phyloP scores from a whole-genome alignment of 2,797 vertebrate species.

The Anguilla marmorata region DNA sequence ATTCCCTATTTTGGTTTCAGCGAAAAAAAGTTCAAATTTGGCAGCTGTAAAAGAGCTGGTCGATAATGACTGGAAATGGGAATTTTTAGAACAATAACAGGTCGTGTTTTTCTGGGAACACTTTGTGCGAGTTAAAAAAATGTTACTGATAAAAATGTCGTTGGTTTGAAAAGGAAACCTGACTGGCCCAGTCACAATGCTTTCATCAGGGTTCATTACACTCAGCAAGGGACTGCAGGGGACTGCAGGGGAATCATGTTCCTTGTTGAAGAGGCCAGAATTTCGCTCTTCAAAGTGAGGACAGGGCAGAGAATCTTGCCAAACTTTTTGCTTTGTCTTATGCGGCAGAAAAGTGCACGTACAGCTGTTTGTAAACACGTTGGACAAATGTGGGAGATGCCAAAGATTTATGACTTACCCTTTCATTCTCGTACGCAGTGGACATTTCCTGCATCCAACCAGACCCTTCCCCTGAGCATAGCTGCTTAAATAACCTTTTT shows the following conservation, averaged over 20 bases:
- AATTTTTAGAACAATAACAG: constrained; percentile 15
- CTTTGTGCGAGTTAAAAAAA: background rate
- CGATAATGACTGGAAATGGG: background rate
- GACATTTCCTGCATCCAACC: background rate
- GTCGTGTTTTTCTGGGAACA: constrained; percentile 6
- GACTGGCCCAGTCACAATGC: background rate
- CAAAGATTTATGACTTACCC: background rate
- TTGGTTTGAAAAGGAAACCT: constrained; percentile 15
- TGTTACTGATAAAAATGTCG: background rate
- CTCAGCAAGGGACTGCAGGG: background rate
- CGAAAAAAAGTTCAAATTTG: background rate
- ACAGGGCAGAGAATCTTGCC: background rate
- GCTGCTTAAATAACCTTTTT: background rate
- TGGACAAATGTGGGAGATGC: background rate
- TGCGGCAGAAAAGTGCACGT: background rate
- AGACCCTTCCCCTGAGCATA: background rate
- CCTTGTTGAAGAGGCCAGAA: background rate
- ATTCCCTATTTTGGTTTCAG: background rate
- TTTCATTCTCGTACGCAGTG: background rate
- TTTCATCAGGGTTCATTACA: background rate
- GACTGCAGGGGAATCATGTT: background rate
- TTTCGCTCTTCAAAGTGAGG: background rate
- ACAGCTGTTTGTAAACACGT: background rate
- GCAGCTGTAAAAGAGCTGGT: background rate
- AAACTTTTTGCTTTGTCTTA: background rate